Conservation (phyloP, 2,888 invertebrate species). For the Noctua comes region DNA sequence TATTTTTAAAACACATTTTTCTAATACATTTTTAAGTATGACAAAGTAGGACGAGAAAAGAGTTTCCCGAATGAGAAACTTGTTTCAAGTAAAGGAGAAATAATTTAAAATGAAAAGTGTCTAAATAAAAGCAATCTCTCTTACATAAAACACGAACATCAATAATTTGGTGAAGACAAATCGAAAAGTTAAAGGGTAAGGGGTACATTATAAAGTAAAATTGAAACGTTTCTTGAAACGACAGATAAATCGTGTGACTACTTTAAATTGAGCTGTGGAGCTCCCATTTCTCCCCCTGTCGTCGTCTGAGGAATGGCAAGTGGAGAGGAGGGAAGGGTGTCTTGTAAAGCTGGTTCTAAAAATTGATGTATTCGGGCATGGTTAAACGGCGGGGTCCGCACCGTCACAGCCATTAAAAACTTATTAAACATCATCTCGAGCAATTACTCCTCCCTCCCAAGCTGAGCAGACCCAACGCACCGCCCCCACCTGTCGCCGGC, state of each 20-base stretch:
- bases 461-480: conserved; percentile 61
- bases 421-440: conserved; percentile 92
- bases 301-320: conserved; percentile 14
- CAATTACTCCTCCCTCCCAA: conserved; percentile 89
- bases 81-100: background rate
- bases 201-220: conserved; percentile 78
- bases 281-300: conserved; percentile 16
- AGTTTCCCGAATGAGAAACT: background rate
- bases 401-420: conserved; percentile 91
- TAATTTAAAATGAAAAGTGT: conserved; percentile 3
- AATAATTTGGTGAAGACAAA: conserved; percentile 68
- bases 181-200: conserved; percentile 74
- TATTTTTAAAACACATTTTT: conserved; percentile 9
- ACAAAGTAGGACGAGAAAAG: background rate
- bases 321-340: conserved; percentile 54
- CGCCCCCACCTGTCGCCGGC: conserved; percentile 57
- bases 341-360: conserved; percentile 72
- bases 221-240: conserved; percentile 74
- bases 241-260: conserved; percentile 71
- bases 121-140: conserved; percentile 42
- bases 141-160: conserved; percentile 55
- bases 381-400: conserved; percentile 83
- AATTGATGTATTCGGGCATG: conserved; percentile 79
- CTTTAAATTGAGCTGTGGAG: conserved; percentile 60
- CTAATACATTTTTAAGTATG: background rate